Percentiles rank a stretch among this genome's conserved stretches.
These are phyloP conservation scores for Drosophila anomelani DNA, from an alignment of 2,888 invertebrate species.

Conservation along the genomic window DNA sequence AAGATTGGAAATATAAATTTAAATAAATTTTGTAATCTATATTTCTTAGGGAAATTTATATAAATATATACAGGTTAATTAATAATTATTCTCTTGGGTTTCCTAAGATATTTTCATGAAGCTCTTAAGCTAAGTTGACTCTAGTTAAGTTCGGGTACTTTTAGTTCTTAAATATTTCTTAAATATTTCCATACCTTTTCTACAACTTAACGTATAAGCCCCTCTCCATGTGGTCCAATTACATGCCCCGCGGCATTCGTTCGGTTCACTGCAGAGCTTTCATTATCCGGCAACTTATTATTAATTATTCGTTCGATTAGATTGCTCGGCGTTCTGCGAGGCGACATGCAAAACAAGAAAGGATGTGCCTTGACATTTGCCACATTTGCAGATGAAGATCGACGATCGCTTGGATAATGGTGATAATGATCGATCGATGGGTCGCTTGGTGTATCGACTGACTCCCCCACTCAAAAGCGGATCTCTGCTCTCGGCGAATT, in stretches of 20 bases:
- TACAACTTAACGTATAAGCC: constrained; percentile 14
- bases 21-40: neutral
- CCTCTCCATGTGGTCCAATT: constrained; percentile 18
- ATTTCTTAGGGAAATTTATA: neutral
- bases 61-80: too few relatives aligned
- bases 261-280: constrained; percentile 43
- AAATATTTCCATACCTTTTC: neutral
- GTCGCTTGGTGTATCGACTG: constrained; percentile 26
- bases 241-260: constrained; percentile 52
- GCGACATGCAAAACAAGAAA: constrained; percentile 53
- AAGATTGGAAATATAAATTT: neutral
- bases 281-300: constrained; percentile 52
- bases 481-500: constrained; percentile 43
- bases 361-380: constrained; percentile 76
- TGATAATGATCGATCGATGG: constrained; percentile 67
- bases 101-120: neutral
- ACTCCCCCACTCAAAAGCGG: constrained; percentile 30
- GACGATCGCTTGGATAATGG: constrained; percentile 30
- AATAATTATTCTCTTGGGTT: neutral
- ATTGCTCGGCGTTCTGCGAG: constrained; percentile 47
- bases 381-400: constrained; percentile 41
- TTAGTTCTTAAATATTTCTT: too few relatives aligned
- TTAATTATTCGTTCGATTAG: constrained; percentile 36
- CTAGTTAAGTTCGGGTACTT: too few relatives aligned
- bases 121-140: too few relatives aligned